Percentiles rank a stretch among this genome's conserved stretches.
Conservation (phyloP, 2,113 vertebrate genomes). For the Carassius gibelio region DNA sequence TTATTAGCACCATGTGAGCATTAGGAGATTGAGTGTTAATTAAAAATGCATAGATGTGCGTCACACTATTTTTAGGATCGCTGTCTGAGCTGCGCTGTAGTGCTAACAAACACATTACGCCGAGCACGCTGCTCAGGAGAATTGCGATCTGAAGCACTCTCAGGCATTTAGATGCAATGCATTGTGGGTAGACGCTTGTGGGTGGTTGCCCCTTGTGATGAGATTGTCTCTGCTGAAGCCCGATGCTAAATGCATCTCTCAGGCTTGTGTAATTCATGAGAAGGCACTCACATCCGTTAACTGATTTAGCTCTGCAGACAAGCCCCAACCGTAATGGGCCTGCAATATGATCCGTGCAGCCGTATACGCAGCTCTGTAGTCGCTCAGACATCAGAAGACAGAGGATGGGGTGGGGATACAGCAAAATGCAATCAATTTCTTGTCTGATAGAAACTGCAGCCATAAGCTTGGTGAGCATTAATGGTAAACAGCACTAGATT, state of each 20-base stretch:
- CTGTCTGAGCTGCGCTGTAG: conserved; percentile 12
- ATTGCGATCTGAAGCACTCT: conserved; percentile 29
- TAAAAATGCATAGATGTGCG: conserved; percentile 21
- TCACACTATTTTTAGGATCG: conserved; percentile 35
- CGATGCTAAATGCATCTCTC: conserved; percentile 57
- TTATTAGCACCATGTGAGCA: conserved; percentile 17
- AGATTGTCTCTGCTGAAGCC: conserved; percentile 42
- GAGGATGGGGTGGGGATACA: conserved; percentile 1
- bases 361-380: conserved; percentile 19
- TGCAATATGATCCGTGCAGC: conserved; percentile 71
- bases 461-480: conserved; percentile 5
- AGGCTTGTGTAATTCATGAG: conserved; percentile 68
- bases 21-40: conserved; percentile 3
- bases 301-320: conserved; percentile 56
- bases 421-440: conserved; percentile 41
- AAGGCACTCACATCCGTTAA: conserved; percentile 58
- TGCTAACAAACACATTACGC: conserved; percentile 4
- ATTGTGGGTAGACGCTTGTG: conserved; percentile 13
- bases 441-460: conserved; percentile 30
- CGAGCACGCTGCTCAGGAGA: conserved; percentile 17
- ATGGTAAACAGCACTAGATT: conserved; percentile 37
- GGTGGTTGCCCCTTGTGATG: conserved; percentile 56
- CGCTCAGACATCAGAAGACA: conserved; percentile 36
- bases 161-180: conserved; percentile 46
- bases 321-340: conserved; percentile 65